These are phyloP conservation scores for Electrophaes corylata DNA, from an alignment of 2,888 invertebrate genomes.

Conservation along the genomic window DNA sequence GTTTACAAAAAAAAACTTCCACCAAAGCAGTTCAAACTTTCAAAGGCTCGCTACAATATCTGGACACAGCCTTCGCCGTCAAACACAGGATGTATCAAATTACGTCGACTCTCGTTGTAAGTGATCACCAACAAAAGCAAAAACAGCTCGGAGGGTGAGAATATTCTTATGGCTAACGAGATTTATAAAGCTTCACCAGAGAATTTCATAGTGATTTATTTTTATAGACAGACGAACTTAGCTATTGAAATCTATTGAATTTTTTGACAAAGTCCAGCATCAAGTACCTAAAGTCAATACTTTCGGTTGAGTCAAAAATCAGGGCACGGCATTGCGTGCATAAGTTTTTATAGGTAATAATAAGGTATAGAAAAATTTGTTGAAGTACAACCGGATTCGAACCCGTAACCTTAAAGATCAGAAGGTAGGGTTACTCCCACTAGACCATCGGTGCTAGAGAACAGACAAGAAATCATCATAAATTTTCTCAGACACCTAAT, in stretches of 20 bases:
- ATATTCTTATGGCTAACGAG: constrained; percentile 65
- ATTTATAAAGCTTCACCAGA: constrained; percentile 78
- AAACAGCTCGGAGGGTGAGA: constrained; percentile 68
- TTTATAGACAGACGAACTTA: constrained; percentile 21
- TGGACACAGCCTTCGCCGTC: constrained; percentile 50
- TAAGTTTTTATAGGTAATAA: too few species aligned
- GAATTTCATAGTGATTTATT: constrained; percentile 52
- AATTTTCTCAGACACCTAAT: too few species aligned
- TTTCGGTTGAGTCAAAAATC: background rate
- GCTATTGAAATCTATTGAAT: constrained; percentile 11
- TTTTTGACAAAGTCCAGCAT: too few species aligned
- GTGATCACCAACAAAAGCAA: constrained; percentile 70
- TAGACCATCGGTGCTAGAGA: too few species aligned
- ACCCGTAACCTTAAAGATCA: too few species aligned
- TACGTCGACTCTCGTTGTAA: constrained; percentile 76
- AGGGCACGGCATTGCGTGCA: background rate
- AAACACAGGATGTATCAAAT: constrained; percentile 81
- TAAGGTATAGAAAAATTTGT: too few species aligned
- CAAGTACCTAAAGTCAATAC: too few species aligned
- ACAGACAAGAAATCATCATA: too few species aligned
- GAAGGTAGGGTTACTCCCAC: too few species aligned
- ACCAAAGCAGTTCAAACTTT: constrained; percentile 3
- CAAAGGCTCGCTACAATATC: constrained; percentile 19
- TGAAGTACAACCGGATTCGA: too few species aligned
- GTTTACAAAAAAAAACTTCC: background rate